These are phyloP conservation scores for Thalassarche chlororhynchos DNA, from an alignment of 2,113 vertebrate genomes.

Conservation along the genomic window DNA sequence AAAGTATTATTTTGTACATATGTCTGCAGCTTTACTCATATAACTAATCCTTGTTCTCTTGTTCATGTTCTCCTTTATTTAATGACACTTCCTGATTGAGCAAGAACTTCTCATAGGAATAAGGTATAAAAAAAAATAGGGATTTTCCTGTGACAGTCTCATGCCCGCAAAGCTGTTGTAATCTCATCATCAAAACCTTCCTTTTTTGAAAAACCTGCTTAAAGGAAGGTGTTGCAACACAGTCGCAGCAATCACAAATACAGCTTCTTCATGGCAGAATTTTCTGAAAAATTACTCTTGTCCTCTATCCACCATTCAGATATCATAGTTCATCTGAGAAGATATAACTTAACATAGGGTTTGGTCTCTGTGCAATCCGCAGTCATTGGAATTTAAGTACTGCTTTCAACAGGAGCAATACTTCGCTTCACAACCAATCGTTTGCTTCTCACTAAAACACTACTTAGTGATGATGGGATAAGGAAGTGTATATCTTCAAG, in stretches of 20 bases:
- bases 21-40: not conserved
- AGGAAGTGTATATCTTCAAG: not conserved
- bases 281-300: not conserved
- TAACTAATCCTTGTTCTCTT: not conserved
- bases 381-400: not conserved
- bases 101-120: not conserved
- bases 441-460: not conserved
- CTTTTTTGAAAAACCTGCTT: not conserved
- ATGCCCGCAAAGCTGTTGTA: not conserved
- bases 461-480: not conserved
- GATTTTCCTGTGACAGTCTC: conserved; percentile 11
- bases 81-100: conserved; percentile 20
- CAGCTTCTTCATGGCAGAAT: not conserved
- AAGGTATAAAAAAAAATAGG: not conserved
- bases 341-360: not conserved
- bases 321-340: not conserved
- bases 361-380: not conserved
- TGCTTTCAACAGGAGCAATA: not conserved
- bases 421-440: not conserved
- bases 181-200: not conserved
- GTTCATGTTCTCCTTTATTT: not conserved
- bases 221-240: not conserved
- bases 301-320: not conserved
- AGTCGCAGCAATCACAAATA: not conserved
- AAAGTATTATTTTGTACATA: not conserved